Evolutionary conservation across 1,140 invertebrate species (phyloP), one percentile per base, ranked within the genome.

Genomic region (Psilanteris sp.): DNA sequence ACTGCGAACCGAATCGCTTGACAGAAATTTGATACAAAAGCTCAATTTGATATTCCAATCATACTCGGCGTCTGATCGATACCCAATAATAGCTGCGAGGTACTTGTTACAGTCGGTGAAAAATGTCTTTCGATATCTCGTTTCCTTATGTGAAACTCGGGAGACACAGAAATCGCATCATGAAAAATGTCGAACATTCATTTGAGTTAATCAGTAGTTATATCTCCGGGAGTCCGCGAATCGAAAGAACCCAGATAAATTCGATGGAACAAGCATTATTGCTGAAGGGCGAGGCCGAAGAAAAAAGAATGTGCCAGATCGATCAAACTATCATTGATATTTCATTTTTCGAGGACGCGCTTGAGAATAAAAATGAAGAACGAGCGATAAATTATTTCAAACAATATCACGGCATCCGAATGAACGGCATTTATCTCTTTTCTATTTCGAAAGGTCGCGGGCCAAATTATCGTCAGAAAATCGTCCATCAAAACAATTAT

Each of bases 131-230:
- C 57, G 57, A 64, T 72, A 72, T 72, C 68, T 72, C 46, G 55
- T 34, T 71, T 55, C 18, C 68, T 64, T 72, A 48, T 20, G 32
- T 41, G 57, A 55, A 57, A 24, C 57, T 26, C 32, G 15, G 8
- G 34, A 73, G 68, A 73, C 68, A 73, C 48, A 50, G 16, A 27
- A 66, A 66, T 73, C 43, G 59, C 34, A 34, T 31, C 31, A 10
- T 73, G 52, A 73, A 73, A 73, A 73, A 73, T 73, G 50, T 52
- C 27, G 59, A 73, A 73, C 68, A 73, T 73, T 73, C 57, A 64
- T 73, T 73, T 64, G 50, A 64, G 57, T 73, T 73, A 73, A 73
- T 73, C 59, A 73, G 61, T 39, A 54, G 52, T 66, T 73, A 59
- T 73, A 73, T 73, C 61, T 66, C 24, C 10, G 20, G 3, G 54